Evolutionary conservation across 1,140 invertebrate species (phyloP).

Genomic region (Rhagoletis pomonella): DNA sequence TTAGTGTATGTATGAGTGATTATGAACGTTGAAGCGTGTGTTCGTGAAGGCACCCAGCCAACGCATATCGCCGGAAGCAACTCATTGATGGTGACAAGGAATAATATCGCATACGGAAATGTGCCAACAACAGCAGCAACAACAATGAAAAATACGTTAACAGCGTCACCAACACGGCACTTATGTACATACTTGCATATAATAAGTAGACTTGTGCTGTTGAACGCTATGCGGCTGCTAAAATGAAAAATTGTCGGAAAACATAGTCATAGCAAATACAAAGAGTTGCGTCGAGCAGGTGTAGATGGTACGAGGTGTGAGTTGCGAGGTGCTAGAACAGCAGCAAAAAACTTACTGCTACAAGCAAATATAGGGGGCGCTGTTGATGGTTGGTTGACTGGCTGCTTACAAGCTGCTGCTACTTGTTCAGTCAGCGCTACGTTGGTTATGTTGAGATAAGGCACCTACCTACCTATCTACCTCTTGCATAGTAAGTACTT

Average conservation of each 20-base stretch:
- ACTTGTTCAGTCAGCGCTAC: neutral
- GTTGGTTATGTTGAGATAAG: neutral
- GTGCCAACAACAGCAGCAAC: conserved; percentile 24
- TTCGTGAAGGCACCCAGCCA: neutral
- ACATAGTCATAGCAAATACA: conserved; percentile 4
- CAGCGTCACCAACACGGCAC: conserved; percentile 4
- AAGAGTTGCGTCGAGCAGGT: neutral
- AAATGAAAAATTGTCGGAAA: conserved; percentile 40
- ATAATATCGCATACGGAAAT: conserved; percentile 51
- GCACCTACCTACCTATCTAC: no score
- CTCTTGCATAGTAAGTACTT: neutral
- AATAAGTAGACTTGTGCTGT: neutral
- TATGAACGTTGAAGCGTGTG: no score
- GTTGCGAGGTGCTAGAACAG: neutral
- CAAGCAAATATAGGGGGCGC: neutral
- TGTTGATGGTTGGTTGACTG: conserved; percentile 47
- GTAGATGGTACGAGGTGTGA: no score
- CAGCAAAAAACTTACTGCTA: neutral
- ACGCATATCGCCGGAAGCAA: conserved; percentile 48
- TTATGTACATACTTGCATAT: no score
- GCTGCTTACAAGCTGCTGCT: neutral
- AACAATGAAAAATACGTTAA: conserved; percentile 24
- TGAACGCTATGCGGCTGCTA: neutral
- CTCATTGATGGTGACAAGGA: conserved; percentile 52
- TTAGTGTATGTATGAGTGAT: neutral